A percentile compares a stretch with the other conserved stretches of the same genome.
Conservation (phyloP, 2,888 invertebrate species). For the Agriopis leucophaearia region DNA sequence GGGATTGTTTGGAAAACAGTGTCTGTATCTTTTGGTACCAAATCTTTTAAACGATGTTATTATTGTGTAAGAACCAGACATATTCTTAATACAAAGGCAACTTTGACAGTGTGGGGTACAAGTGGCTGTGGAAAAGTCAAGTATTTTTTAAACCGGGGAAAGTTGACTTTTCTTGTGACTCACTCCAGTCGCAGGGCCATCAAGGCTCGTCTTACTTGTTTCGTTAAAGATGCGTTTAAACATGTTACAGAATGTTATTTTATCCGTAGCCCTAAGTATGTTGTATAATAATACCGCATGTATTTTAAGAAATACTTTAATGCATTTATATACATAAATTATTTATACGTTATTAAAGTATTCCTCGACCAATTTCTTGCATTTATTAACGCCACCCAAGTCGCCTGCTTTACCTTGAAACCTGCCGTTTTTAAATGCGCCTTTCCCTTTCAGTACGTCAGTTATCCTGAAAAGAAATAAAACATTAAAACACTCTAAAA, state of each 20-base stretch:
- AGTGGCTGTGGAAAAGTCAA: no score
- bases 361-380: conserved; percentile 86
- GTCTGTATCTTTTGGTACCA: no score
- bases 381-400: conserved; percentile 88
- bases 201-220: not conserved
- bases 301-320: conserved; percentile 16
- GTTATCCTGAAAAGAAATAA: conserved; percentile 84
- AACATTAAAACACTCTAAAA: no score
- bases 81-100: no score
- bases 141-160: no score
- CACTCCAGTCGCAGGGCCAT: no score
- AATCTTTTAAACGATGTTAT: no score
- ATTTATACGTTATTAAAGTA: conserved; percentile 77
- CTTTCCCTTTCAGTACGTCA: conserved; percentile 91
- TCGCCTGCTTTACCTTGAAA: conserved; percentile 93
- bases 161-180: no score
- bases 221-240: not conserved
- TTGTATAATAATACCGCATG: conserved; percentile 6
- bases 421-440: conserved; percentile 90
- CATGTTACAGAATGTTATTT: not conserved
- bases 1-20: no score
- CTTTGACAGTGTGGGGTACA: no score
- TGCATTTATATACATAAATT: conserved; percentile 34
- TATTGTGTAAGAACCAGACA: no score
- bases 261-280: not conserved